phyloP scores from a whole-genome alignment of 2,797 vertebrate species.

The Rhinoraja longicauda region DNA sequence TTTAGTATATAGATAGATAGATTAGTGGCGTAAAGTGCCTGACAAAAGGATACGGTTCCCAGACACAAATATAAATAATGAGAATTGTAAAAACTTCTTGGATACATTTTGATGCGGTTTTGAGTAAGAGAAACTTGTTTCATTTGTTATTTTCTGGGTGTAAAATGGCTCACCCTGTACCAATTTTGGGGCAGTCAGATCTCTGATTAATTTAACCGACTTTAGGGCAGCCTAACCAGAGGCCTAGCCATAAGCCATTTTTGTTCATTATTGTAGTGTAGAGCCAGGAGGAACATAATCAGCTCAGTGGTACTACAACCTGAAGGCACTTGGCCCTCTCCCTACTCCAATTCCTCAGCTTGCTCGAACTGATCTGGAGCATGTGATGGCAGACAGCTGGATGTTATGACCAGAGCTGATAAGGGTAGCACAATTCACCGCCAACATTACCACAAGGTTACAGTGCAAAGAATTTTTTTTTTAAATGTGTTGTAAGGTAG shows the following conservation, averaged over 20 bases:
- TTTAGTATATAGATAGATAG: too few species aligned
- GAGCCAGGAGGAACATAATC: too few species aligned
- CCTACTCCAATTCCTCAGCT: not conserved
- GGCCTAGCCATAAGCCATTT: not conserved
- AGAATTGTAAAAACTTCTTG: not conserved
- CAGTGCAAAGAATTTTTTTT: not conserved
- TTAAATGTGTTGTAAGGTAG: not conserved
- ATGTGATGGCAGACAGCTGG: not conserved
- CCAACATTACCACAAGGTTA: not conserved
- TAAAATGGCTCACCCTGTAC: not conserved
- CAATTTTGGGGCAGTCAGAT: not conserved
- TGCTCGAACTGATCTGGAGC: not conserved
- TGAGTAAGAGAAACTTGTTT: not conserved
- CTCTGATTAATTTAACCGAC: not conserved
- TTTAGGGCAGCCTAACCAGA: not conserved
- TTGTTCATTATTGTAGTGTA: too few species aligned
- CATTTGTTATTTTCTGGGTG: not conserved
- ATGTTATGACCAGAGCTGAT: not conserved
- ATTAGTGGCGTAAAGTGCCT: not conserved
- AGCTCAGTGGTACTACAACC: not conserved
- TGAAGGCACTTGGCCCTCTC: not conserved
- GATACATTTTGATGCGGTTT: not conserved
- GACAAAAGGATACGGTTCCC: constrained; percentile 8
- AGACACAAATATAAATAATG: not conserved
- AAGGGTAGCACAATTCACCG: not conserved